Percentiles rank a stretch among this genome's conserved stretches.
phyloP scores from a whole-genome alignment of 2,888 invertebrate species.

The Drosophila niveifrons region DNA sequence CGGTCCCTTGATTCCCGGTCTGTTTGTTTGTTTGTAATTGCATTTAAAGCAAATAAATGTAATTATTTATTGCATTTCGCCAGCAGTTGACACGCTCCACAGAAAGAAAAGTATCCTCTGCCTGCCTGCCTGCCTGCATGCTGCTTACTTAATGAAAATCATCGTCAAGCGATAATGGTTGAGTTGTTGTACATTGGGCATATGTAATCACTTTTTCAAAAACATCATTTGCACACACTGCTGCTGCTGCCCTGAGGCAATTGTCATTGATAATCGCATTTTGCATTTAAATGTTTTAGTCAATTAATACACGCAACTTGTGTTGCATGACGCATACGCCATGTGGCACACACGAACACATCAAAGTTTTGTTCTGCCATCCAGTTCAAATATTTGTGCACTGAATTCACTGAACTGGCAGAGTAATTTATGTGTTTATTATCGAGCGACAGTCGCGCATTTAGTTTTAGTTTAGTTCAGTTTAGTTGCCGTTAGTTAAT shows the following conservation, averaged over 20 bases:
- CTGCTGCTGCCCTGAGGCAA: conserved; percentile 20
- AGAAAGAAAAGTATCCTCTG: not conserved
- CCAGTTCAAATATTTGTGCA: conserved; percentile 52
- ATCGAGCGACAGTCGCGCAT: conserved; percentile 56
- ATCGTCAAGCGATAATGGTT: conserved; percentile 38
- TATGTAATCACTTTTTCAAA: conserved; percentile 64
- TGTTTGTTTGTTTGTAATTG: conserved; percentile 69
- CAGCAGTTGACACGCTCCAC: conserved; percentile 56
- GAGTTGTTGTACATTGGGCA: conserved; percentile 2
- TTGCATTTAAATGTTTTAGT: conserved; percentile 74
- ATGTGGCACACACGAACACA: conserved; percentile 31
- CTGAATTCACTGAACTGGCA: conserved; percentile 47
- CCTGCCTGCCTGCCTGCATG: not conserved
- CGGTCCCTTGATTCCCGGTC: conserved; percentile 13
- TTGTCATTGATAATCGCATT: conserved; percentile 72
- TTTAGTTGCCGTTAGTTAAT: conserved; percentile 37
- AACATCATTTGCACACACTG: conserved; percentile 12
- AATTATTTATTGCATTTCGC: conserved; percentile 78
- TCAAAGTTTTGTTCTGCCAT: not conserved
- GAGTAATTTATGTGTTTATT: conserved; percentile 75
- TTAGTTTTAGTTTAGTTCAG: conserved; percentile 47
- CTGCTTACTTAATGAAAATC: conserved; percentile 48
- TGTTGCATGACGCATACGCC: conserved; percentile 51
- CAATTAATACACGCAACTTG: conserved; percentile 63
- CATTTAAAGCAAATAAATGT: conserved; percentile 77